Percentiles rank a stretch among this genome's conserved stretches.
phyloP scores from a whole-genome alignment of 2,888 invertebrate genomes.

The Metellina segmentata region DNA sequence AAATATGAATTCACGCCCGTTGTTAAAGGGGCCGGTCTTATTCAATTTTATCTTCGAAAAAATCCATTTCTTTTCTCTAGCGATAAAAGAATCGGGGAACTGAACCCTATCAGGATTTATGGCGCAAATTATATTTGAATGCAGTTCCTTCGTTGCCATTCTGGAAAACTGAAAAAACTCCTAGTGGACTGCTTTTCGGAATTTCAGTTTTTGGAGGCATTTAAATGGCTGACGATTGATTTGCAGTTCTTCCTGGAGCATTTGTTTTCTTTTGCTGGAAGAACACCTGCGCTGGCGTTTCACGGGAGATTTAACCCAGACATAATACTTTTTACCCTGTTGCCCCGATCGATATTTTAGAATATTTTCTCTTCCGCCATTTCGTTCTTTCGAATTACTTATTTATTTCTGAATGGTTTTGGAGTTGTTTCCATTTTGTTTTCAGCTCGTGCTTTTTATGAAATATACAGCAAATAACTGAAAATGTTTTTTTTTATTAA shows the following conservation, averaged over 20 bases:
- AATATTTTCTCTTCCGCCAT: neutral
- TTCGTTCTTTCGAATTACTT: neutral
- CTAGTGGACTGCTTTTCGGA: neutral
- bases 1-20: too few relatives aligned
- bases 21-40: neutral
- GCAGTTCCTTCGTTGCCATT: neutral
- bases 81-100: neutral
- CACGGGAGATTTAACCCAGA: slow-evolving; percentile 16
- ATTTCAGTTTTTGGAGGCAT: neutral
- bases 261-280: neutral
- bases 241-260: neutral
- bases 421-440: slow-evolving; percentile 1
- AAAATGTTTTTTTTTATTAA: slow-evolving; percentile 1
- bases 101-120: neutral
- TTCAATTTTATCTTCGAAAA: neutral
- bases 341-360: slow-evolving; percentile 4
- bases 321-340: neutral
- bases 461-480: slow-evolving; percentile 5
- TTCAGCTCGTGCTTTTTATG: neutral
- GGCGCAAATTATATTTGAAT: neutral
- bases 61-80: neutral
- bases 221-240: neutral
- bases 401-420: neutral
- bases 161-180: neutral
- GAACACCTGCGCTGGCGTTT: slow-evolving; percentile 12